Conservation (phyloP, 2,113 vertebrate genomes). For the Taxidea taxus region DNA sequence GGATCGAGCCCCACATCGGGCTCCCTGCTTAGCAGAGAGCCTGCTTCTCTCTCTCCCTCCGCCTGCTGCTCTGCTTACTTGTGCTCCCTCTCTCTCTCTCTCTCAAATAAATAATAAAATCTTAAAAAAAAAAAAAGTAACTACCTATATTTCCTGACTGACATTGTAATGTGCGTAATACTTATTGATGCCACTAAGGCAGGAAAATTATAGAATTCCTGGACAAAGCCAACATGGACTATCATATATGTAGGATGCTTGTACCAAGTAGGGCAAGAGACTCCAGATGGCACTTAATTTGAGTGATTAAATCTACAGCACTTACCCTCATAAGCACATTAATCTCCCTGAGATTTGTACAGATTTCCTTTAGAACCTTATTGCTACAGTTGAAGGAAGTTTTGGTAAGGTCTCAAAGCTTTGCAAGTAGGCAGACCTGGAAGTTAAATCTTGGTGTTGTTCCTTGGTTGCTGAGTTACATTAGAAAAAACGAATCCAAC, state of each 20-base stretch:
- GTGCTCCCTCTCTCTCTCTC: too few relatives aligned
- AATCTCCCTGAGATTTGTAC: constrained; percentile 53
- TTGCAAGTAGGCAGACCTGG: neutral
- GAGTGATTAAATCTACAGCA: constrained; percentile 58
- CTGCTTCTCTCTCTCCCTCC: too few relatives aligned
- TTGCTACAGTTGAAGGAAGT: neutral
- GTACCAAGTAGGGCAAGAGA: constrained; percentile 12
- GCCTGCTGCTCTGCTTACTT: too few relatives aligned
- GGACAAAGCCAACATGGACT: neutral
- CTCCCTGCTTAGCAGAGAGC: too few relatives aligned
- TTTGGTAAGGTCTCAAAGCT: constrained; percentile 34
- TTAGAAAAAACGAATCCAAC: neutral
- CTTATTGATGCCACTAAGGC: neutral
- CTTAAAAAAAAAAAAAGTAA: too few relatives aligned
- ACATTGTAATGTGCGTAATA: neutral
- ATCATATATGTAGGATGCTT: constrained; percentile 6
- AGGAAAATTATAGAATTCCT: neutral
- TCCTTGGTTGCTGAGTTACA: neutral
- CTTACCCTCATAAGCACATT: constrained; percentile 54
- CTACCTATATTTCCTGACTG: neutral
- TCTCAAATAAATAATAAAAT: too few relatives aligned
- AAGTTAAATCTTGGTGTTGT: constrained; percentile 12
- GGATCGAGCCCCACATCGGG: too few relatives aligned
- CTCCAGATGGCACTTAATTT: constrained; percentile 69
- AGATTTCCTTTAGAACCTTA: constrained; percentile 43